A percentile compares a stretch with the other conserved stretches of the same genome.
These are phyloP conservation scores for Philhelius pedissequus DNA, from an alignment of 2,888 invertebrate genomes.

Conservation along the genomic window DNA sequence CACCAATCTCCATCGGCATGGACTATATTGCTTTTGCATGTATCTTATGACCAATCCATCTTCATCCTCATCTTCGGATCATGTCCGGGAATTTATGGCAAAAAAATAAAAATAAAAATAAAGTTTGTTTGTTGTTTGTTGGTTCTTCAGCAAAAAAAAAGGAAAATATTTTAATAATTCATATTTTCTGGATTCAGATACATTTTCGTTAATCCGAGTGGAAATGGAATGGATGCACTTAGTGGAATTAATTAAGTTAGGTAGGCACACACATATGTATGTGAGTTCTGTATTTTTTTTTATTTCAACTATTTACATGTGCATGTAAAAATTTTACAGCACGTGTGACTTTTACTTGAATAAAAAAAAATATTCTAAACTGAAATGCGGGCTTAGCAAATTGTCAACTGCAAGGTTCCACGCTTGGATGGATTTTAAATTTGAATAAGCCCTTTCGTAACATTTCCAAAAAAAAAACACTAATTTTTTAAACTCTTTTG, in stretches of 20 bases:
- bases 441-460: neutral
- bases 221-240: slow-evolving; percentile 6
- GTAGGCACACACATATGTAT: neutral
- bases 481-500: neutral
- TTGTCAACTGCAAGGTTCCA: neutral
- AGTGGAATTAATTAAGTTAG: slow-evolving; percentile 4
- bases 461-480: neutral
- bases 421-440: neutral
- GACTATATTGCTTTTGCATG: neutral
- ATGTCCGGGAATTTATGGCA: neutral
- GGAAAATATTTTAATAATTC: slow-evolving; percentile 1
- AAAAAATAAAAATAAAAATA: neutral
- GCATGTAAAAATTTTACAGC: neutral
- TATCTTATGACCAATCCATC: neutral
- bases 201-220: neutral
- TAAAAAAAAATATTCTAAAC: neutral
- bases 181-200: neutral
- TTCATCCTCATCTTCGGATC: neutral
- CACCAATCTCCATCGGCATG: neutral
- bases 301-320: neutral
- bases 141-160: neutral
- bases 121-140: neutral
- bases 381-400: neutral
- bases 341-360: neutral
- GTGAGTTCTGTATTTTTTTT: neutral